Base-by-base conservation (phyloP, 1,140 invertebrate species). In the Trichonephila inaurata region DNA sequence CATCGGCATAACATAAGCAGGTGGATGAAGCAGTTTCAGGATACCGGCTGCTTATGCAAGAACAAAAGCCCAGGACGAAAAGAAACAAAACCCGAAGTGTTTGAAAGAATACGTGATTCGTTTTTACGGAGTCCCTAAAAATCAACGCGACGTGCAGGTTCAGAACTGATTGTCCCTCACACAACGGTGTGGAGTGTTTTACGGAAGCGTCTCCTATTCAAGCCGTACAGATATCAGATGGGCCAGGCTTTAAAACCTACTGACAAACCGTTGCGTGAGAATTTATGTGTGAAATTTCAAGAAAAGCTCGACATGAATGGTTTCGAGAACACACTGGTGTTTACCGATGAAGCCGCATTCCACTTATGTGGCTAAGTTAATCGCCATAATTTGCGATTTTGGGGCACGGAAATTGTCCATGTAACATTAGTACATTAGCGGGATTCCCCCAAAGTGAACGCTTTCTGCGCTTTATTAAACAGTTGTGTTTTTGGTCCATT, bases 281-380 rank as follows among this genome's bases (percentile, higher is more conserved):
- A 81, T 58, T 85, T 85, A 44, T 85, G 44, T 85, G 82, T 40
- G 82, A 85, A 85, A 85, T 85, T 85, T 40, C 82, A 85, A 6
- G 33, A 10, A 51, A 58, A 85, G 12, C 40, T 62, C 61, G 14
- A 62, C 19, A 19, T 58, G 16, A 28, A 85, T 85, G 82, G 82
- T 85, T 85, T 85, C 40, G 44, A 6, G 60, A 66, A 88, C 88
- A 72, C n/a, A 72, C 64, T 64, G 24, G n/a, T 94, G 85, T 91
- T 93, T 93, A 89, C 86, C 3, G 61, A 85, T 58, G 89, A 94
- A 87, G 60, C 92, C 16, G 60, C 91, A 12, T 91, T 94, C 40
- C 89, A 85, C 44, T 40, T 94, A 18, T 66, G 19, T 91, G 88
- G 89, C 51, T 69, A 86, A 62, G 19, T 91, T 60, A 94, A 91